Evolutionary conservation across 2,888 invertebrate species (phyloP), one percentile per base, ranked within the genome.

Genomic region (Sympetrum striolatum): DNA sequence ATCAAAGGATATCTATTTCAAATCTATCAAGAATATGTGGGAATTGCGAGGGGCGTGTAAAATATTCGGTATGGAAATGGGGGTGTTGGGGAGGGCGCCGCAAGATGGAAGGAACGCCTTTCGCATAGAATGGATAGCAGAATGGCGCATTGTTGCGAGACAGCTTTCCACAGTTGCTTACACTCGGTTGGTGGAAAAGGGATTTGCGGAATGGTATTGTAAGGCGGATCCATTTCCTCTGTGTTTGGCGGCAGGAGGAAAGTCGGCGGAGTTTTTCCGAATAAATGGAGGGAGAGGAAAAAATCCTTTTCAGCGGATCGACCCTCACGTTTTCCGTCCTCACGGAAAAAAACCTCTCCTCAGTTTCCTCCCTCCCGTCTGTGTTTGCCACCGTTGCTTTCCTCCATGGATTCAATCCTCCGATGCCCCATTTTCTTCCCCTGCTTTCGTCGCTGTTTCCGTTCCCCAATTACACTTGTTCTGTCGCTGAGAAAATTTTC

Each of bases 81-180:
- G 80, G 35, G 48, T 6, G 53, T 44, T 44, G 53, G 37, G 25
- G 25, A 31, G 53, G 18, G 25, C 25, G 53, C 64, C 64, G n/a
- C 39, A 80, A 44, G 58, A 58, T 14, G 58, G 82, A 58, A 31
- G 58, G 25, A 18, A 14, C 25, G 25, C 25, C 73, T 73, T 73
- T 73, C 73, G 12, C 31, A 14, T 73, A 73, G 73, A 73, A 73
- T 73, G 25, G 73, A 15, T 5, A 14, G 25, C 86, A 60, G 86
- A 86, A 86, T 86, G 60, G 60, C 39, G 60, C 86, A 37, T 86
- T 86, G 86, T 86, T 60, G 86, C 60, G 86, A 86, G 86, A 86
- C 86, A 86, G 86, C 86, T 86, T 64, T 86, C 86, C 86, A 86
- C 86, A 86, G 86, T 86, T 86, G 86, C 86, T 86, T 86, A 86